These are phyloP conservation scores for Callimorpha dominula DNA, from an alignment of 2,888 invertebrate genomes.

Conservation along the genomic window DNA sequence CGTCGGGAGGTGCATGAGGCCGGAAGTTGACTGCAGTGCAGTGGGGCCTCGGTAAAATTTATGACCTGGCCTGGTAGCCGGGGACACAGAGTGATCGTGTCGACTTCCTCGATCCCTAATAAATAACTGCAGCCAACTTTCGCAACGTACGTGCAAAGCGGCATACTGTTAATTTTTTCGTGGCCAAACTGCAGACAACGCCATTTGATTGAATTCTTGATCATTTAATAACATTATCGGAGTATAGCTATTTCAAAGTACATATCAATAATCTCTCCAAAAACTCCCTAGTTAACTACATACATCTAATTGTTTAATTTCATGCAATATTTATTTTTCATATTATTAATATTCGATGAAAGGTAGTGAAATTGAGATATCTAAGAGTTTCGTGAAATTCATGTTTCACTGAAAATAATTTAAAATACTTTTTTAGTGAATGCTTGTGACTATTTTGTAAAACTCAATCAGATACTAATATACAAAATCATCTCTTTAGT, in stretches of 20 bases:
- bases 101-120: constrained; percentile 74
- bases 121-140: constrained; percentile 73
- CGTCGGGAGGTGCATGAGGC: constrained; percentile 64
- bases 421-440: too few relatives aligned
- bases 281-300: neutral
- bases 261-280: neutral
- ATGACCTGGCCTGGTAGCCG: constrained; percentile 63
- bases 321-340: neutral
- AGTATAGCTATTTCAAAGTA: neutral
- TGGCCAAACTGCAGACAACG: constrained; percentile 40
- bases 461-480: too few relatives aligned
- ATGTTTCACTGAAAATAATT: too few relatives aligned
- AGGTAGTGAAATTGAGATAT: too few relatives aligned
- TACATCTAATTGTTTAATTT: neutral
- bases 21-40: constrained; percentile 72
- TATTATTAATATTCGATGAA: too few relatives aligned
- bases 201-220: constrained; percentile 52
- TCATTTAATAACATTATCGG: neutral
- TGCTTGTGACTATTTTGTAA: neutral
- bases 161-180: constrained; percentile 57
- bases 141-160: constrained; percentile 51
- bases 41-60: constrained; percentile 69
- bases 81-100: constrained; percentile 72
- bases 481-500: too few relatives aligned
- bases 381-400: too few relatives aligned